Base-by-base conservation (phyloP, 2,113 vertebrate genomes). In the Chaetorhynchus papuensis region DNA sequence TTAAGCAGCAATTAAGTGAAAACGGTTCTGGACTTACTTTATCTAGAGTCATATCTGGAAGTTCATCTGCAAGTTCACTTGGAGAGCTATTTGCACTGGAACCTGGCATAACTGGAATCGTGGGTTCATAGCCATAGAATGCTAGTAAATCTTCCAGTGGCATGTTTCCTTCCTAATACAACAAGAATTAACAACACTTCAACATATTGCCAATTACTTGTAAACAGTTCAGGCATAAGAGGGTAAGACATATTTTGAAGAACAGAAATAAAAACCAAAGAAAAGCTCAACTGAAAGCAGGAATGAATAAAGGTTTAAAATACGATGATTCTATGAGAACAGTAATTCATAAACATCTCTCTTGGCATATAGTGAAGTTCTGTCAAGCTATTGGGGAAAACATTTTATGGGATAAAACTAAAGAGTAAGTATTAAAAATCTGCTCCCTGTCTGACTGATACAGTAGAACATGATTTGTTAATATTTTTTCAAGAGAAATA, bases 21-120 rank as follows among this genome's bases (percentile, higher is more conserved):
- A 79, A 68, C 1, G 0, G 27, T 64, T 95, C 24, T 47, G 7
- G 7, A 97, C 97, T 98, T 97, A 99, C 99, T 98, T 99, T 99
- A 97, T 99, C 99, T 83, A 99, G 97, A 94, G 99, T 99, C 99
- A 99, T 99, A 95, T 99, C 99, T 70, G 99, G 99, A 56, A 99
- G 98, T 61, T 99, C 99, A 97, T 99, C 99, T 31, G 99, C 99
- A 83, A 99, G 98, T 96, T 99, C 99, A 95, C 98, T 99, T 59
- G 99, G 99, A 37, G 99, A 99, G 92, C 99, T 99, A 95, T 99
- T 98, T 7, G 98, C 98, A 96, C 98, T 99, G 82, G 99, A 99
- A 82, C 98, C 98, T 4, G 98, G 98, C 68, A 98, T 97, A 15
- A 98, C 97, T 50, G 98, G 98, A 97, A 98, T 97, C 1, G 99